Evolutionary conservation across 2,113 vertebrate genomes (phyloP), one percentile per base, ranked within the genome.

Genomic region (Lepisosteus oculatus): DNA sequence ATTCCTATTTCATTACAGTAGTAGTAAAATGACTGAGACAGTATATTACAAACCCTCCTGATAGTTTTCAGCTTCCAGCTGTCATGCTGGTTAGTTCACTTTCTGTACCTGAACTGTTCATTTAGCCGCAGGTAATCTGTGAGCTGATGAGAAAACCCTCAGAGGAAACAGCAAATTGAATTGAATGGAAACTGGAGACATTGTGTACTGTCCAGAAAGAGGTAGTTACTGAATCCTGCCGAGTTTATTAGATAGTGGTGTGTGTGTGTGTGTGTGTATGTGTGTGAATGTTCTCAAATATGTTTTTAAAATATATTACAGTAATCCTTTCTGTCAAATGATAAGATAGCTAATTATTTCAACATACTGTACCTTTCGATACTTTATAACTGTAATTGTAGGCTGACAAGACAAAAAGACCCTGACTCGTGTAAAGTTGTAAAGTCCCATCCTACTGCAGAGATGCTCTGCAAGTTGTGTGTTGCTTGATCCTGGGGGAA

Each of bases 121-220:
- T 61, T 61, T 61, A 61, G 59, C 59, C 3, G 6, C 6, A 29
- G 59, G 59, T 61, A 61, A 61, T 61, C 13, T 15, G 59, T 6
- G 13, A 13, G 14, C 17, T 61, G 59, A 15, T 29, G 59, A 29
- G 59, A 29, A 61, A 13, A 6, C 59, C 14, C 14, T 61, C 59
- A 61, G 6, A 61, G 59, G 17, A 61, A 15, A 15, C 59, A 15
- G 59, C 14, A 29, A 61, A 57, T 65, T 70, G 75, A 65, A 68
- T 72, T 70, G 76, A 65, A 61, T 73, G 55, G 29, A 72, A n/a
- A 72, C 70, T 62, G 74, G 72, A 76, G 54, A 79, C 42, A 70
- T 55, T 51, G 13, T 2, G 41, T 3, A 61, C n/a, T 72, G 14
- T 51, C 15, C 17, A 14, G 15, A 15, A 13, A 3, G 29, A 29